Evolutionary conservation across 2,797 vertebrate genomes (phyloP).

Genomic region (Sebastes minor): DNA sequence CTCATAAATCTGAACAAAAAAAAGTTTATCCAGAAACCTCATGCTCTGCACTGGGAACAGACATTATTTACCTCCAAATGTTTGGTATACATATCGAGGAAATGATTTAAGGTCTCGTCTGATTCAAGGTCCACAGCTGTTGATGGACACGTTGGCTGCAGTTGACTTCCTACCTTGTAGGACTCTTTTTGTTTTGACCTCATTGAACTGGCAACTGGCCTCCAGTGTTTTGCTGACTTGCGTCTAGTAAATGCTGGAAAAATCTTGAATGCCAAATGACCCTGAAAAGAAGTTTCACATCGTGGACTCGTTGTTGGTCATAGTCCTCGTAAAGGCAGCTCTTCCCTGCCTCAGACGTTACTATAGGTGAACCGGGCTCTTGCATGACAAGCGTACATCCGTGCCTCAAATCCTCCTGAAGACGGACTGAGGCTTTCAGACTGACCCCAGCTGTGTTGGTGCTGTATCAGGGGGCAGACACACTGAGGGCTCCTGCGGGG

Average conservation of each 20-base stretch:
- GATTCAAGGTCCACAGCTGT: slow-evolving; percentile 7
- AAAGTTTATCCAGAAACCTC: not conserved
- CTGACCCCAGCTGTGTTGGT: slow-evolving; percentile 48
- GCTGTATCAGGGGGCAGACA: slow-evolving; percentile 27
- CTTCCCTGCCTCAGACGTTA: not conserved
- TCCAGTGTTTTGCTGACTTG: not conserved
- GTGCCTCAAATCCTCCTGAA: slow-evolving; percentile 7
- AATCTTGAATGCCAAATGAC: not conserved
- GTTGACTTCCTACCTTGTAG: not conserved
- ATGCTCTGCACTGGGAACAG: not conserved
- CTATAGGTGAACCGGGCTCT: not conserved
- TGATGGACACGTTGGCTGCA: not conserved
- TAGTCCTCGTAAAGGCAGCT: not conserved
- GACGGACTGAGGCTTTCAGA: slow-evolving; percentile 4
- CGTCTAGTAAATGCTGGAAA: not conserved
- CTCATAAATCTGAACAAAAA: slow-evolving; percentile 17
- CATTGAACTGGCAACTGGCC: not conserved
- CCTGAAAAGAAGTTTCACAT: not conserved
- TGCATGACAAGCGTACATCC: not conserved
- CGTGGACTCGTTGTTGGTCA: not conserved
- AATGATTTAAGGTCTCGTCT: not conserved
- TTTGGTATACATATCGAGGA: not conserved
- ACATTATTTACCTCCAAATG: not conserved
- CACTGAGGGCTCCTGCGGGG: slow-evolving; percentile 12
- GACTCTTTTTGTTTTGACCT: not conserved